phyloP scores from a whole-genome alignment of 37 sponge, comb jelly and placozoan species.

The Beroe forskalii region DNA sequence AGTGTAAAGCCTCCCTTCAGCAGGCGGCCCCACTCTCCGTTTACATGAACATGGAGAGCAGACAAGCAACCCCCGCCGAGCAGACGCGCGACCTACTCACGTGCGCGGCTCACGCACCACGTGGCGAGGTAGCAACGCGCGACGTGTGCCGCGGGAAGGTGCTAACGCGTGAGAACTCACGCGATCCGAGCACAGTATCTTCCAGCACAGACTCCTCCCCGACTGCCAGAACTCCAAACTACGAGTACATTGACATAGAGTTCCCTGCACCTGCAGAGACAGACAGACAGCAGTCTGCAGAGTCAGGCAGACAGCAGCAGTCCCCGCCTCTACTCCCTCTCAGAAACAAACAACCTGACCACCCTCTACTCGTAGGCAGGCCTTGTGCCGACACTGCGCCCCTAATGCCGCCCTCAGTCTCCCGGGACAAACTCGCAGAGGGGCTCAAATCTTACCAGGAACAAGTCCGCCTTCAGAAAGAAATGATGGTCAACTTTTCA shows the following conservation, averaged over 20 bases:
- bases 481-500: constrained; percentile 55
- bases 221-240: not conserved
- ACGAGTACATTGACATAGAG: constrained; percentile 63
- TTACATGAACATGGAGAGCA: constrained; percentile 42
- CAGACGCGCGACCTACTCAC: not conserved
- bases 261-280: not conserved
- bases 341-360: constrained; percentile 10
- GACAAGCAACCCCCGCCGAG: not conserved
- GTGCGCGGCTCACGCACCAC: not conserved
- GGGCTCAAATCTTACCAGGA: constrained; percentile 60
- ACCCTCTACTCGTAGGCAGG: not conserved
- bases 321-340: constrained; percentile 9
- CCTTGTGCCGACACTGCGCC: not conserved
- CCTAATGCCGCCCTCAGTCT: not conserved
- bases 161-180: not conserved
- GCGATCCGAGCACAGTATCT: not conserved
- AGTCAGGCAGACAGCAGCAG: not conserved
- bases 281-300: not conserved
- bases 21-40: not conserved
- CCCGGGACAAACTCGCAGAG: constrained; percentile 1
- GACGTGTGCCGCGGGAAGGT: not conserved
- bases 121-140: not conserved
- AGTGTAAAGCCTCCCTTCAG: not conserved
- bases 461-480: constrained; percentile 2
- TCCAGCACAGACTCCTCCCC: not conserved